Evolutionary conservation across 23 tunicate genomes (phyloP).

Genomic region (Halocynthia roretzi): DNA sequence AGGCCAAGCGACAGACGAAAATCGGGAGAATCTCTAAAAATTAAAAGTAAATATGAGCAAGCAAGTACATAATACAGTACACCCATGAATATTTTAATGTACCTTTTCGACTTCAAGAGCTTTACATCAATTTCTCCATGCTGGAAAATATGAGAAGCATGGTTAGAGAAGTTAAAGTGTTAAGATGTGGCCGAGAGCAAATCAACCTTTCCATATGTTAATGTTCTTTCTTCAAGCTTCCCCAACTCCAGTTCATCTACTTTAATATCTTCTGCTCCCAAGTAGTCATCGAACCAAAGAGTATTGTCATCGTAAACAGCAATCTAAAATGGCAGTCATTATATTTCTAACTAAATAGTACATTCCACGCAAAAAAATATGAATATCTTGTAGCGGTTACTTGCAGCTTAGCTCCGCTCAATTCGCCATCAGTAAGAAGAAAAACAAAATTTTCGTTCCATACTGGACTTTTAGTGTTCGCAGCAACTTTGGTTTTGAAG

Average conservation of each 20-base stretch:
- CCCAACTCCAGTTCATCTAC: not conserved
- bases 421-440: not conserved
- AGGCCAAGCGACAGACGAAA: not conserved
- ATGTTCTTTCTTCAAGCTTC: not conserved
- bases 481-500: slow-evolving; percentile 12
- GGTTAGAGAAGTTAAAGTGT: not conserved
- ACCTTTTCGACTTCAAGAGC: not conserved
- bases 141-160: not conserved
- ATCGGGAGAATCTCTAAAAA: slow-evolving; percentile 5
- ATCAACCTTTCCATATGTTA: not conserved
- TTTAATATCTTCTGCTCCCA: not conserved
- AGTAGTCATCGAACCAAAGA: not conserved
- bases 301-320: not conserved
- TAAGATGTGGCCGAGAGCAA: too few species aligned
- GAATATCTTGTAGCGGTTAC: not conserved
- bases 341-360: too few species aligned
- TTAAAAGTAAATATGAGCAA: not conserved
- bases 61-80: too few species aligned
- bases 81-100: not conserved
- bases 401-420: not conserved
- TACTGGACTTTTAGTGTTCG: not conserved
- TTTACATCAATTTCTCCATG: not conserved
- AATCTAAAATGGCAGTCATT: not conserved
- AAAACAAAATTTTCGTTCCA: slow-evolving; percentile 7
- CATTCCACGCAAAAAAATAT: too few species aligned